Percentiles rank a stretch among this genome's conserved stretches.
These are phyloP conservation scores for Stenchaetothrips biformis DNA, from an alignment of 2,888 invertebrate genomes.

Conservation along the genomic window DNA sequence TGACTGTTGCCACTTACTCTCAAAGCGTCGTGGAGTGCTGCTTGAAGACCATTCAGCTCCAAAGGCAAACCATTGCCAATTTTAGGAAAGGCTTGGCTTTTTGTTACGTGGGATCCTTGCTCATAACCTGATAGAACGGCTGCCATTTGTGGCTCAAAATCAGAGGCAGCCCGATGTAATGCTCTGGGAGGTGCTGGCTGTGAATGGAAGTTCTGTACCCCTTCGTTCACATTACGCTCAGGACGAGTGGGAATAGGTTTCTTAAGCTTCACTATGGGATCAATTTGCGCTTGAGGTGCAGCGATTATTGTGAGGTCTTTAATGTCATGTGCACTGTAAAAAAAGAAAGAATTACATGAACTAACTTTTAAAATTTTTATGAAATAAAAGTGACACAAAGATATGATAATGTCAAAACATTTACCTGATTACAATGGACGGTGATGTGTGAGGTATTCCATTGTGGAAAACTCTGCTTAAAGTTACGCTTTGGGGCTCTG, in stretches of 20 bases:
- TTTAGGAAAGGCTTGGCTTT: not conserved
- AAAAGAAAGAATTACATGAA: conserved; percentile 38
- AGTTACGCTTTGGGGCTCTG: conserved; percentile 59
- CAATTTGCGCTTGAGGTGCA: conserved; percentile 44
- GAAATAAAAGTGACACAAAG: conserved; percentile 3
- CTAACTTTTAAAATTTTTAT: conserved; percentile 35
- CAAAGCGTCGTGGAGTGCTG: not conserved
- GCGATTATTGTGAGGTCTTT: conserved; percentile 44
- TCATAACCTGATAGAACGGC: too few relatives aligned
- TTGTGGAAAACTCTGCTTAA: conserved; percentile 77
- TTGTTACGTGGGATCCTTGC: not conserved
- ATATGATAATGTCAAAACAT: conserved; percentile 34
- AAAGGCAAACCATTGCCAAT: not conserved
- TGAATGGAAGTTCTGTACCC: not conserved
- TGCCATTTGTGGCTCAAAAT: not conserved
- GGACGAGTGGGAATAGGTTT: conserved; percentile 28
- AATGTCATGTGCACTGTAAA: conserved; percentile 45
- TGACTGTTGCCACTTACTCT: not conserved
- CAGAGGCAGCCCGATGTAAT: not conserved
- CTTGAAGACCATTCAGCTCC: not conserved
- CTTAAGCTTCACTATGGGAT: conserved; percentile 40
- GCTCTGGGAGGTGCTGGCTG: conserved; percentile 28
- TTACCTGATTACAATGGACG: conserved; percentile 60
- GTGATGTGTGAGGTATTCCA: conserved; percentile 60
- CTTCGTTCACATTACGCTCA: conserved; percentile 24